phyloP scores from a whole-genome alignment of 2,797 vertebrate genomes.

The Sebastes hubbsi region DNA sequence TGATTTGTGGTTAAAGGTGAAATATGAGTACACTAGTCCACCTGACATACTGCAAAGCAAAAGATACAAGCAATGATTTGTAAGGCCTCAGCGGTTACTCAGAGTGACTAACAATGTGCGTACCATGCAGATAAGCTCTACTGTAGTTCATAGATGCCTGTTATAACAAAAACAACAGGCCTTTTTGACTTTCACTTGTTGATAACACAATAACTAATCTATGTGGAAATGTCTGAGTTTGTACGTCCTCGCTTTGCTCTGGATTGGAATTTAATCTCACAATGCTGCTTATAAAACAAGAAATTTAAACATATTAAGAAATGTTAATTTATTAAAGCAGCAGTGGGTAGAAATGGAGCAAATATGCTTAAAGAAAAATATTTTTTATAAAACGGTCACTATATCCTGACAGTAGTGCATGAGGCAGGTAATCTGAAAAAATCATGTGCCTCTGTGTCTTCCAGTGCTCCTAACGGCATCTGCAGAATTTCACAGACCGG shows the following conservation, averaged over 20 bases:
- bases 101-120: background rate
- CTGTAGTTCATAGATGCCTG: background rate
- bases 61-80: background rate
- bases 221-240: background rate
- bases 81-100: background rate
- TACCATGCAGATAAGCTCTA: background rate
- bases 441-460: too few relatives aligned
- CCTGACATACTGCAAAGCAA: slow-evolving; percentile 75
- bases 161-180: background rate
- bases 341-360: too few relatives aligned
- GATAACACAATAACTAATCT: background rate
- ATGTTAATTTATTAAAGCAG: background rate
- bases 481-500: too few relatives aligned
- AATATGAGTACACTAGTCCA: slow-evolving; percentile 78
- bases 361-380: too few relatives aligned
- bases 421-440: too few relatives aligned
- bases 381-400: too few relatives aligned
- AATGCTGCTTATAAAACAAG: background rate
- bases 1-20: slow-evolving; percentile 66
- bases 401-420: too few relatives aligned
- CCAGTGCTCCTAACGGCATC: too few relatives aligned
- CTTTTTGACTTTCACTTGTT: background rate
- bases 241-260: background rate
- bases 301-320: background rate
- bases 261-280: background rate